Base-by-base conservation (phyloP, 2,888 invertebrate species). In the Drosophila tanythrix region DNA sequence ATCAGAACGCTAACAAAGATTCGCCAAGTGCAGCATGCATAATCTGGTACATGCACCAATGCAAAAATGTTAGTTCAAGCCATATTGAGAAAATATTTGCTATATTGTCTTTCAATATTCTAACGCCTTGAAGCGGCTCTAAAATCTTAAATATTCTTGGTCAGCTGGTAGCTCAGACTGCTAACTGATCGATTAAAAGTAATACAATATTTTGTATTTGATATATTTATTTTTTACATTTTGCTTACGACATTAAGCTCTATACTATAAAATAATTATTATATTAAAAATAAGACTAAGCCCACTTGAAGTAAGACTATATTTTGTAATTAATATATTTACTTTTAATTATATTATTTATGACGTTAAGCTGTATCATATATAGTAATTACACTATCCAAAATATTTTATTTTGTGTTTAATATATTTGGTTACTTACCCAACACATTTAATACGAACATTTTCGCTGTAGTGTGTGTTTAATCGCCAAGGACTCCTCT, bases 41-140 rank as follows among this genome's bases (percentile, higher is more conserved):
- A 58, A 46, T 38, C n/a, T 46, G 21, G 3, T 43, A 11, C 1
- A 10, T 50, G 40, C 46, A 10, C 66, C 70, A 69, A 65, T 18
- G 43, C 8, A 15, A 64, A 80, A 80, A 81, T 69, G 63, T 77
- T 81, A 35, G 74, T 55, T n/a, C 13, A 25, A 10, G 33, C 33
- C 1, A 31, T 8, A 8, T 15, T 21, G 46, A 21, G 46, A 46
- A 15, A 15, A 25, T 25, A 15, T 25, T 21, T 46, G 7, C 11
- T 2, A 21, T 3, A 13, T 21, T 13, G 1, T 13, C 13, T 43
- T 13, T 21, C 46, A 2, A 21, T 21, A 7, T 21, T 43, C 3
- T 10, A 43, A 11, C n/a, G 11, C 11, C 21, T 21, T 11, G 5
- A 21, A 43, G 21, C 21, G 11, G 43, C 21, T 3, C n/a, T 13